phyloP scores from a whole-genome alignment of 2,888 invertebrate species.

The Euplexia lucipara region DNA sequence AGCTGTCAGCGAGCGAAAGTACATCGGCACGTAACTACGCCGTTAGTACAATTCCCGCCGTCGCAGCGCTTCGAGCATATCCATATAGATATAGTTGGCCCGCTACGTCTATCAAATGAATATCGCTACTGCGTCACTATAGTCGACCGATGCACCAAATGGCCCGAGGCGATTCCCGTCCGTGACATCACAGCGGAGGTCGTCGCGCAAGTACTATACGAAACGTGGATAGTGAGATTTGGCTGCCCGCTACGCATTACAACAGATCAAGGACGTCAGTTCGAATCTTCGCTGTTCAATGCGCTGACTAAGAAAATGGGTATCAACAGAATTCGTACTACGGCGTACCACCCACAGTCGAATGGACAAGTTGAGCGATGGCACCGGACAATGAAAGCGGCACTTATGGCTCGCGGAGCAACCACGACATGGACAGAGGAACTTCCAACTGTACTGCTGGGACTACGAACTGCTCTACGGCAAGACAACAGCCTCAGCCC shows the following conservation, averaged over 20 bases:
- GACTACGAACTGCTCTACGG: not conserved
- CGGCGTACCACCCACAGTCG: not conserved
- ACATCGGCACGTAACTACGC: constrained; percentile 14
- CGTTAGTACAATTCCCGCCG: constrained; percentile 7
- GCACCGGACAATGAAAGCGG: constrained; percentile 2
- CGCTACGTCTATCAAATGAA: not conserved
- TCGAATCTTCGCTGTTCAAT: constrained; percentile 1
- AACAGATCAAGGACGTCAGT: constrained; percentile 21
- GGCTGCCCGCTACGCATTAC: constrained; percentile 1
- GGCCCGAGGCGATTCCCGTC: constrained; percentile 14
- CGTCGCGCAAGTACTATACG: not conserved
- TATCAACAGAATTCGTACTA: not conserved
- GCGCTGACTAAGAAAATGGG: not conserved
- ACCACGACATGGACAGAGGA: not conserved
- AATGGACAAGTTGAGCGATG: constrained; percentile 15
- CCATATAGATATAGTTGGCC: constrained; percentile 18
- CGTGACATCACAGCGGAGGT: not conserved
- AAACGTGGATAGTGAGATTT: not conserved
- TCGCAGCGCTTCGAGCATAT: constrained; percentile 15
- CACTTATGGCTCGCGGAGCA: constrained; percentile 1
- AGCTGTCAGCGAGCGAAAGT: constrained; percentile 10
- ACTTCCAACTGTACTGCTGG: not conserved
- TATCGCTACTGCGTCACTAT: constrained; percentile 15
- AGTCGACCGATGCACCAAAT: constrained; percentile 11
- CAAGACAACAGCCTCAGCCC: constrained; percentile 1